These are phyloP conservation scores for Petrocephalus zakoni DNA, from an alignment of 2,113 vertebrate species.

Conservation along the genomic window DNA sequence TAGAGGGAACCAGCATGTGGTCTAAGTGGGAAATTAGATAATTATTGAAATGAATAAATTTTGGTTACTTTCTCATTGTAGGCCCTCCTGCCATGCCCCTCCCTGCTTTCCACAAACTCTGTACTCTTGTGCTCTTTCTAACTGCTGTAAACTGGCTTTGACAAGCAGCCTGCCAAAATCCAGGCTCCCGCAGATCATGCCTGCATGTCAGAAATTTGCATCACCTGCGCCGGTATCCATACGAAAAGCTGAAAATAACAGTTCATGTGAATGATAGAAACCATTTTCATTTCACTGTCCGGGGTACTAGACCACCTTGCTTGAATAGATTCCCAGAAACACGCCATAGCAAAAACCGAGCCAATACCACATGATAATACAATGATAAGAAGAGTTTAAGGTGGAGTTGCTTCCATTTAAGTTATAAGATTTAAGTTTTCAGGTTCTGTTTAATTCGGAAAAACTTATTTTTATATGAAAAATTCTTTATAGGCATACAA, in stretches of 20 bases:
- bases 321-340: not conserved
- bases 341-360: not conserved
- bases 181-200: not conserved
- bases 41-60: not conserved
- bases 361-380: not conserved
- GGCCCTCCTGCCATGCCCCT: not conserved
- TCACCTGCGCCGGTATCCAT: not conserved
- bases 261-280: not conserved
- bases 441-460: not conserved
- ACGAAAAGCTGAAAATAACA: not conserved
- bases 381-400: not conserved
- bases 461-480: no score
- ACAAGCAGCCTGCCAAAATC: not conserved
- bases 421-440: not conserved
- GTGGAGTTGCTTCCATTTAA: not conserved
- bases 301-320: not conserved
- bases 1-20: not conserved
- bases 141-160: not conserved
- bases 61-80: not conserved
- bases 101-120: not conserved
- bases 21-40: not conserved
- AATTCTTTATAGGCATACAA: constrained; percentile 18
- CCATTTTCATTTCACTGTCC: not conserved
- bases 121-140: not conserved
- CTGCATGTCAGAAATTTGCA: not conserved